Percentiles rank a stretch among this genome's conserved stretches.
These are phyloP conservation scores for Cataglyphis rosenhaueri DNA, from an alignment of 2,888 invertebrate species.

Conservation along the genomic window DNA sequence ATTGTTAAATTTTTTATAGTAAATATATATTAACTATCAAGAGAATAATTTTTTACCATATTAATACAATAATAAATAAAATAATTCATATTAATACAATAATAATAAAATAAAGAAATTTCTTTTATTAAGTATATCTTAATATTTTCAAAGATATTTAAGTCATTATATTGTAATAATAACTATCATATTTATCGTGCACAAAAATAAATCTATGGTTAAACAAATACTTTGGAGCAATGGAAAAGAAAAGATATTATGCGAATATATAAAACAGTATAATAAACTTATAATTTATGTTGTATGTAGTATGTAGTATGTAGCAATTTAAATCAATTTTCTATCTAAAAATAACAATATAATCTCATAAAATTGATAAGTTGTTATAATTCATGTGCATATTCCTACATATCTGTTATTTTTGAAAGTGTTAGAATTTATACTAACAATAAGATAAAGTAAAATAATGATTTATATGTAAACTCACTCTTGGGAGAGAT, in stretches of 20 bases:
- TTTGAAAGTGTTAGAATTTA: not conserved
- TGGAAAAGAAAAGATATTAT: not conserved
- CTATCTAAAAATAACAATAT: not conserved
- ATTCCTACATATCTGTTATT: not conserved
- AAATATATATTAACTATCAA: constrained; percentile 9
- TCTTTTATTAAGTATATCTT: not conserved
- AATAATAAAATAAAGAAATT: not conserved
- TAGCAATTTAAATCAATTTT: not conserved
- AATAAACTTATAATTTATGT: not conserved
- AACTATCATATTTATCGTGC: not conserved
- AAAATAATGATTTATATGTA: constrained; percentile 19
- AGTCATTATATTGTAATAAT: not conserved
- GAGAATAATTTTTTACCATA: not conserved
- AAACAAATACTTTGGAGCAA: constrained; percentile 3
- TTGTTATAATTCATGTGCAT: not conserved
- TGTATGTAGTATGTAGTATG: not conserved
- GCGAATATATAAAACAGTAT: not conserved
- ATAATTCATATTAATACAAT: not conserved
- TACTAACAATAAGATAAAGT: not conserved
- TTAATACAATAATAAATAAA: not conserved
- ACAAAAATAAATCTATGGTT: not conserved
- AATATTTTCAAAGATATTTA: constrained; percentile 11
- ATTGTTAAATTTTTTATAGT: not conserved
- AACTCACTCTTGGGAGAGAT: constrained; percentile 83
- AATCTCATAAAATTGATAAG: not conserved